Evolutionary conservation across 2,797 vertebrate species (phyloP), one percentile per base, ranked within the genome.

Genomic region (Microchirus variegatus): DNA sequence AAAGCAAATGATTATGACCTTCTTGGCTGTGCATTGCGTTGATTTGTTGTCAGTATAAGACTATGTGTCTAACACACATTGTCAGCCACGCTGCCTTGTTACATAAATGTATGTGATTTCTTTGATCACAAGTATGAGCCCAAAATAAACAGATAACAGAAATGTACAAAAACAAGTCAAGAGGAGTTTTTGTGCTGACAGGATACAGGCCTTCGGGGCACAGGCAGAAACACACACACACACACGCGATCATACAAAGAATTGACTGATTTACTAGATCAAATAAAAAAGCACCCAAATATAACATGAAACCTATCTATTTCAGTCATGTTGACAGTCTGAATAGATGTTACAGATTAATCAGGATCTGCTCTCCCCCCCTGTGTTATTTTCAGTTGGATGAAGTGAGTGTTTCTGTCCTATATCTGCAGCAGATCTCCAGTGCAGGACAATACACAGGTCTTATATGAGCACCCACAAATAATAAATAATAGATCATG

Each of bases 361-460:
- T 64, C 59, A 60, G 51, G 59, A 63, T 72, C 36, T 58, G 36
- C 48, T 43, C 26, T 74, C 58, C 36, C 58, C 36, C 63, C 22
- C 19, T 66, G 62, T 52, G 67, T 56, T 62, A 26, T 73, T 69
- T 58, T 63, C 13, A 44, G 22, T 58, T 16, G 40, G 70, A 62
- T 73, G 60, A 73, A 64, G 36, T 38, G 60, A 78, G 63, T 53
- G 51, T 55, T 74, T 73, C 68, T 72, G 75, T 63, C 60, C 56
- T 59, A 49, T 70, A 50, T 63, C 56, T 59, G 45, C 45, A 71
- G 71, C 82, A 85, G 76, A 74, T 83, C 78, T 78, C 57, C 47
- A 13, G 12, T 13, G 47, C 52, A 53, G 58, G 75, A 55, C 45
- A 55, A 46, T 62, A 46, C 59, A 43, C 61, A 61, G 22, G 48